Conservation (phyloP, 2,113 vertebrate genomes). For the Oryctolagus cuniculus region mOryCun1.1 NC_091444.1:31833501-31834000, state of each 20-base stretch:
- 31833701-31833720: background rate
- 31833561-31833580: background rate
- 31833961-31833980: constrained; percentile 15
- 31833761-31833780: background rate
- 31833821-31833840: background rate
- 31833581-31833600: background rate
- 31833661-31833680: background rate
- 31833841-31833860: background rate
- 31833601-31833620: background rate
- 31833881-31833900: background rate
- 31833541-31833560: background rate
- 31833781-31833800: background rate
- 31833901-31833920: background rate
- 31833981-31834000: background rate
- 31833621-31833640: background rate
- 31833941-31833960: background rate
- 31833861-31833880: background rate
- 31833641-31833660: background rate
- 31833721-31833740: background rate
- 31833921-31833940: background rate
- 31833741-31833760: background rate
- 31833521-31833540: no score
- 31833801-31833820: background rate
- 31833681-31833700: background rate
- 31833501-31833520: no score